Conservation (phyloP, 2,888 invertebrate species). For the Slavum lentiscoides region DNA sequence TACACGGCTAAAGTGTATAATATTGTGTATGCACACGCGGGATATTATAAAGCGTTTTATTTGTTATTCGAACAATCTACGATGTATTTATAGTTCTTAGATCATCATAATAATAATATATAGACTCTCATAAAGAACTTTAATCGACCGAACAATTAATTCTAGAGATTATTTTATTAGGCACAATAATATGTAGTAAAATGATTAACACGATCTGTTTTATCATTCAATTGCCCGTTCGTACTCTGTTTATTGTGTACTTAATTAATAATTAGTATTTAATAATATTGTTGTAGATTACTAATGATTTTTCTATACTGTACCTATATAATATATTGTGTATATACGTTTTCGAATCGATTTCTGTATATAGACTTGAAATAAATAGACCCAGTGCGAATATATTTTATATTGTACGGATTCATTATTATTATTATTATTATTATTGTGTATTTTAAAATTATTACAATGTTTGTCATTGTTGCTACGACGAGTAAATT, state of each 20-base stretch:
- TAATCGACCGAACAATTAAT: constrained; percentile 11
- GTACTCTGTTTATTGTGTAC: not conserved
- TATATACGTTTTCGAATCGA: not conserved
- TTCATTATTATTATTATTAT: too few species aligned
- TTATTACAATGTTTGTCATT: not conserved
- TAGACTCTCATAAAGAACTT: not conserved
- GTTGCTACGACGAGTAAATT: not conserved
- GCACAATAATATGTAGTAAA: not conserved
- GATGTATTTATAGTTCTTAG: not conserved
- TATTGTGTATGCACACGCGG: not conserved
- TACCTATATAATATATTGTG: not conserved
- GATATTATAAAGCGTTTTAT: not conserved
- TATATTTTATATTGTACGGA: too few species aligned
- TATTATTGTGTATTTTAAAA: not conserved
- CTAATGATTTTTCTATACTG: not conserved
- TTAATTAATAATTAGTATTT: not conserved
- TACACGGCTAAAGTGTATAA: not conserved
- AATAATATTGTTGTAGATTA: constrained; percentile 2
- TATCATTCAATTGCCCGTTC: constrained; percentile 9
- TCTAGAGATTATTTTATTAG: not conserved
- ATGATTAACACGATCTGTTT: not conserved
- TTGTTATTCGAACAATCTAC: not conserved
- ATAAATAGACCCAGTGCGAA: not conserved
- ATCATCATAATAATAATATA: not conserved
- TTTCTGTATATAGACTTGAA: not conserved